Conservation (phyloP, 2,113 vertebrate species). For the Mesocricetus auratus region DNA sequence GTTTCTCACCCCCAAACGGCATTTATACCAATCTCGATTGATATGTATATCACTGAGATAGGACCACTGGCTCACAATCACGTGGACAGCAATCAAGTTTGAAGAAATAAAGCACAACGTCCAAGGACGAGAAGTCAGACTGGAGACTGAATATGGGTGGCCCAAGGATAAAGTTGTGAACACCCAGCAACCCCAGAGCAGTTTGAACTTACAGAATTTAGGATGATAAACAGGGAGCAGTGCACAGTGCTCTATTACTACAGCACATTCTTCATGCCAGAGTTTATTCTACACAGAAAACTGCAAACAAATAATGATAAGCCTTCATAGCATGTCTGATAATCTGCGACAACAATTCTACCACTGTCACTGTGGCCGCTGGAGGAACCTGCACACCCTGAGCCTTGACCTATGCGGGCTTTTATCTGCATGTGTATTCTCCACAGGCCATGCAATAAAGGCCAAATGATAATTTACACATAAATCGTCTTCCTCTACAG, state of each 20-base stretch:
- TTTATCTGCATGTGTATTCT: slow-evolving; percentile 91
- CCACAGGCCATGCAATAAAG: slow-evolving; percentile 89
- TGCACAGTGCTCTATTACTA: neutral
- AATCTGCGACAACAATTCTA: slow-evolving; percentile 88
- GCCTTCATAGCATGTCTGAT: slow-evolving; percentile 86
- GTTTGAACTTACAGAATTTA: slow-evolving; percentile 13
- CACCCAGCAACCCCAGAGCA: slow-evolving; percentile 24
- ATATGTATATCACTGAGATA: slow-evolving; percentile 51
- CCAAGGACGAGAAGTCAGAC: neutral
- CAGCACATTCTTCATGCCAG: slow-evolving; percentile 10
- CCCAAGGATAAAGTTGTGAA: neutral
- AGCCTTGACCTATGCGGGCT: slow-evolving; percentile 86
- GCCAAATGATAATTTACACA: slow-evolving; percentile 92
- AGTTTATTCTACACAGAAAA: slow-evolving; percentile 78
- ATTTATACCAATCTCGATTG: slow-evolving; percentile 76
- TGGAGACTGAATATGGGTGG: neutral
- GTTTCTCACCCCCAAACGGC: slow-evolving; percentile 72
- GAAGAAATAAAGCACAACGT: slow-evolving; percentile 19
- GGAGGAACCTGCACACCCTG: slow-evolving; percentile 84
- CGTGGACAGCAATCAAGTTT: neutral
- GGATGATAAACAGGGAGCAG: neutral
- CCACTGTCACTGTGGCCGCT: slow-evolving; percentile 80
- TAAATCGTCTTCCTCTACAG: slow-evolving; percentile 89
- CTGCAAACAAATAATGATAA: slow-evolving; percentile 85
- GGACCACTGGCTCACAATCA: slow-evolving; percentile 41